phyloP scores from a whole-genome alignment of 1,140 invertebrate species.

The Eriosoma lanigerum region DNA sequence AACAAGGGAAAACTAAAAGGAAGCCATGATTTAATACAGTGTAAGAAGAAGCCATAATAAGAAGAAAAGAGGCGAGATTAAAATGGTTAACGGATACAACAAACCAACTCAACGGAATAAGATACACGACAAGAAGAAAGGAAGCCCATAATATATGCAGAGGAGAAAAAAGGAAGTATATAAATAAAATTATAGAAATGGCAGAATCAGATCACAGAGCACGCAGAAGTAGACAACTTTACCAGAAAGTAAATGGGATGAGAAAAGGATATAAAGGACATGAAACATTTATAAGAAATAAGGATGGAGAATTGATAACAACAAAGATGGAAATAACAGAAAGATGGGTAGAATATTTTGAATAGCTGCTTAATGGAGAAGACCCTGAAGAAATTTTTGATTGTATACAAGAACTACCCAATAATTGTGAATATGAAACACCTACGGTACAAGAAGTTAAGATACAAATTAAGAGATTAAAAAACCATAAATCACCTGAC shows the following conservation, averaged over 20 bases:
- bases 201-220: constrained; percentile 38
- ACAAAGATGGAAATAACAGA: constrained; percentile 16
- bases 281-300: constrained; percentile 32
- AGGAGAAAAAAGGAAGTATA: constrained; percentile 46
- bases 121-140: constrained; percentile 19
- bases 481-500: too few relatives aligned
- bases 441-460: too few relatives aligned
- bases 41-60: constrained; percentile 38
- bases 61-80: constrained; percentile 44
- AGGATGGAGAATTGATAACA: constrained; percentile 19
- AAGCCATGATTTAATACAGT: constrained; percentile 53
- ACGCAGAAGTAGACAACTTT: constrained; percentile 46
- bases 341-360: constrained; percentile 52
- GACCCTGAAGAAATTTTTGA: neutral
- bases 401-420: too few relatives aligned
- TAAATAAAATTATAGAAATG: constrained; percentile 28
- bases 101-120: constrained; percentile 23
- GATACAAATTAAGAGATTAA: too few relatives aligned
- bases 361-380: constrained; percentile 52
- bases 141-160: constrained; percentile 35
- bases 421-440: too few relatives aligned
- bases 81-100: constrained; percentile 23
- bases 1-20: constrained; percentile 40
- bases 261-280: constrained; percentile 30
- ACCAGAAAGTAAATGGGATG: constrained; percentile 39